These are phyloP conservation scores for Bilobella aurantiaca DNA, from an alignment of 1,140 invertebrate species.

Conservation along the genomic window DNA sequence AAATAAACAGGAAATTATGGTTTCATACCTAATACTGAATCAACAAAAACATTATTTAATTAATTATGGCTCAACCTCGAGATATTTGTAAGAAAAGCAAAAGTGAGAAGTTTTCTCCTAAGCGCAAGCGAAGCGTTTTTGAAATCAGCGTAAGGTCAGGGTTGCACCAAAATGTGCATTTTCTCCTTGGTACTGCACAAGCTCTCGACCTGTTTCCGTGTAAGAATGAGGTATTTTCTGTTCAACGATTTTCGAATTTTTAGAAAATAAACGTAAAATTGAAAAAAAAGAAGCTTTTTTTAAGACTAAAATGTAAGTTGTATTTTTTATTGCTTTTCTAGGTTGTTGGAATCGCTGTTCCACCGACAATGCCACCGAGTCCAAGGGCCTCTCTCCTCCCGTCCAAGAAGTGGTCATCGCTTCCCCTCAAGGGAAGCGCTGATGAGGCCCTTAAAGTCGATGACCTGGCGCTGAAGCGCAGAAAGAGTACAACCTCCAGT, in stretches of 20 bases:
- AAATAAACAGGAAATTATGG: too few relatives aligned
- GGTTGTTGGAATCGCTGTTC: slow-evolving; percentile 32
- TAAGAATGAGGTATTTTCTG: slow-evolving; percentile 16
- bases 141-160: background rate
- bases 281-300: too few relatives aligned
- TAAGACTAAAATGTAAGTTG: background rate
- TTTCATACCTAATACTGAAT: too few relatives aligned
- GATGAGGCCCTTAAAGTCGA: slow-evolving; percentile 9
- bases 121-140: background rate
- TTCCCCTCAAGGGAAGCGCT: slow-evolving; percentile 28
- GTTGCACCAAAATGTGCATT: slow-evolving; percentile 12
- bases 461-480: slow-evolving; percentile 14
- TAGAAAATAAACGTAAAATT: too few relatives aligned
- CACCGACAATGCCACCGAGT: slow-evolving; percentile 33
- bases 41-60: too few relatives aligned
- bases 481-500: slow-evolving; percentile 13
- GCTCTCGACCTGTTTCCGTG: slow-evolving; percentile 10
- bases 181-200: slow-evolving; percentile 15
- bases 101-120: background rate
- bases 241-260: background rate
- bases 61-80: too few relatives aligned
- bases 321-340: slow-evolving; percentile 14
- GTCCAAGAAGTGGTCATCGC: slow-evolving; percentile 34
- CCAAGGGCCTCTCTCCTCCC: slow-evolving; percentile 31
- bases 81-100: background rate